Evolutionary conservation across 2,888 invertebrate species (phyloP).

Genomic region (Eumerus sabulonum): DNA sequence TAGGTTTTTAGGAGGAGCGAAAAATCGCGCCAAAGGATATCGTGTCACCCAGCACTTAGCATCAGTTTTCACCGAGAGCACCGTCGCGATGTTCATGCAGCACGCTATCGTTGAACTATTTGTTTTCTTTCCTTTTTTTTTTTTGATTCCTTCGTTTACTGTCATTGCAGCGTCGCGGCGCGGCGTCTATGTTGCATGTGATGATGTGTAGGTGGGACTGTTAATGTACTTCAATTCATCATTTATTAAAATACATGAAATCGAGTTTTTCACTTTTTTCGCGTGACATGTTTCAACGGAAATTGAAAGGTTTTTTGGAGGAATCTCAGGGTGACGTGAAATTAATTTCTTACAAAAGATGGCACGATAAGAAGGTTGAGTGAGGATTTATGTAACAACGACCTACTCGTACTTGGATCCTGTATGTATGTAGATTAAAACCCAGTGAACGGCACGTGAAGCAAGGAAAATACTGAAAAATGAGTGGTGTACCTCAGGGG

Average conservation of each 20-base stretch:
- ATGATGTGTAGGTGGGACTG: slow-evolving; percentile 35
- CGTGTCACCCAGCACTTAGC: slow-evolving; percentile 70
- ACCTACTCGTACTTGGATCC: no score
- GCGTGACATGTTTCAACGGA: slow-evolving; percentile 41
- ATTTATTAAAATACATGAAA: slow-evolving; percentile 20
- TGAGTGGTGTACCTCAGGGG: no score
- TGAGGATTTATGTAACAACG: no score
- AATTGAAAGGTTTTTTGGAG: slow-evolving; percentile 38
- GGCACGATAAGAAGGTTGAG: background rate
- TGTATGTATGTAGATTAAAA: no score
- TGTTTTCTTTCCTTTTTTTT: no score
- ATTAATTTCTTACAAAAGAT: slow-evolving; percentile 7
- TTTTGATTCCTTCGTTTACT: no score
- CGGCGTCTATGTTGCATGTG: background rate
- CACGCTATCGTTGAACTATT: slow-evolving; percentile 49
- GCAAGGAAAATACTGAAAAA: no score
- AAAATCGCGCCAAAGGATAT: slow-evolving; percentile 62
- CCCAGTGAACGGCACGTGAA: no score
- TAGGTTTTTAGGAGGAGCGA: slow-evolving; percentile 44
- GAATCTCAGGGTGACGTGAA: slow-evolving; percentile 7
- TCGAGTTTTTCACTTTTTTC: slow-evolving; percentile 1
- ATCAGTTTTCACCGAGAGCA: slow-evolving; percentile 63
- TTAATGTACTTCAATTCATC: slow-evolving; percentile 40
- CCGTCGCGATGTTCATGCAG: slow-evolving; percentile 45
- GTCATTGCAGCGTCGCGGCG: background rate